Conservation (phyloP, 2,888 invertebrate genomes). For the Elegia similella region DNA sequence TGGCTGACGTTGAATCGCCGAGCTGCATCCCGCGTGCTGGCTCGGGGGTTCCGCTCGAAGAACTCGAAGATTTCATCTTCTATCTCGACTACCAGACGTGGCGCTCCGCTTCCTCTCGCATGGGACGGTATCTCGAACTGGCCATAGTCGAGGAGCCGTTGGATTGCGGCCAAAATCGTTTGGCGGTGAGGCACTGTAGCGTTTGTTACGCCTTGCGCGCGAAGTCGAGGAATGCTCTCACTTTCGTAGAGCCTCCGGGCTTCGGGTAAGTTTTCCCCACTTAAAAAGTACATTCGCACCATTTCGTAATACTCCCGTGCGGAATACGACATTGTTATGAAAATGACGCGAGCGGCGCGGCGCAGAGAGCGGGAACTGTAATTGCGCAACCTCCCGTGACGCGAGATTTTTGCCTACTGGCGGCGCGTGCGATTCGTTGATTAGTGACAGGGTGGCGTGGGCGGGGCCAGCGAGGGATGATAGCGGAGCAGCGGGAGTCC, state of each 20-base stretch:
- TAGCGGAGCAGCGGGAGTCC: too few species aligned
- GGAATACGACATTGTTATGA: neutral
- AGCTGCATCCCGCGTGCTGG: too few species aligned
- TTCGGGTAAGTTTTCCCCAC: neutral
- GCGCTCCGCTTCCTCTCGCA: neutral
- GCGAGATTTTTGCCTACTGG: too few species aligned
- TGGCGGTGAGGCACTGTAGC: neutral
- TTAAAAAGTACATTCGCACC: neutral
- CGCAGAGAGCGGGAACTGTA: too few species aligned
- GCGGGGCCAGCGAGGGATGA: too few species aligned
- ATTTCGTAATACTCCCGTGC: neutral
- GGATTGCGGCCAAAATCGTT: neutral
- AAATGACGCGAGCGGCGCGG: too few species aligned
- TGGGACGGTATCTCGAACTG: neutral
- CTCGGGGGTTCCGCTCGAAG: too few species aligned
- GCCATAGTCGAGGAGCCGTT: neutral
- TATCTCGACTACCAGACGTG: neutral
- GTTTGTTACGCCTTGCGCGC: neutral
- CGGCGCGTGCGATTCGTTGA: too few species aligned
- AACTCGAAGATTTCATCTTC: neutral
- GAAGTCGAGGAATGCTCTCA: neutral
- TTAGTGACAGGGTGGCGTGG: too few species aligned
- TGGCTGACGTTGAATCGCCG: slow-evolving; percentile 14
- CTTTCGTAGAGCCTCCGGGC: neutral
- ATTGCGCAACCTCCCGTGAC: too few species aligned